phyloP scores from a whole-genome alignment of 2,797 vertebrate genomes.

The Labeo calbasu region DNA sequence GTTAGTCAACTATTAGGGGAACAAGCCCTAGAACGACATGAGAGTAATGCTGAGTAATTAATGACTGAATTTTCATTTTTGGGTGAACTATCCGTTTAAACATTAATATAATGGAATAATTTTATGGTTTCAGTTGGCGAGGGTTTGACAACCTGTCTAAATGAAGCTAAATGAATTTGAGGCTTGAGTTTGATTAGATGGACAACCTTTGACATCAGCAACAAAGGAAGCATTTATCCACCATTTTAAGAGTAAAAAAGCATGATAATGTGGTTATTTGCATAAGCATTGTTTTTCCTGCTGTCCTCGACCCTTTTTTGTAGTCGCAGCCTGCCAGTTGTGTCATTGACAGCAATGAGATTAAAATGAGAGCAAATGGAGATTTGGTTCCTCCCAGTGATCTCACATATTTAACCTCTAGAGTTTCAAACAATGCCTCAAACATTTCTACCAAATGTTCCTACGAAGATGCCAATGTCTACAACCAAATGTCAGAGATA shows the following conservation, averaged over 20 bases:
- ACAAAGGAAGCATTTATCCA: background rate
- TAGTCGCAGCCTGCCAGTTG: background rate
- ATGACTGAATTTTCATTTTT: too few species aligned
- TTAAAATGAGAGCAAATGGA: constrained; percentile 1
- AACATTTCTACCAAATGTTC: background rate
- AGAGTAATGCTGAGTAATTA: too few species aligned
- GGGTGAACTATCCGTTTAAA: too few species aligned
- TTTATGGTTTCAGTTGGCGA: background rate
- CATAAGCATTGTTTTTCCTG: background rate
- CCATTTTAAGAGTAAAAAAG: background rate
- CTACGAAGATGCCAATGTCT: background rate
- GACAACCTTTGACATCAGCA: background rate
- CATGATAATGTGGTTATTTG: background rate
- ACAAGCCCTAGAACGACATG: too few species aligned
- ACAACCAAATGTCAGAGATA: background rate
- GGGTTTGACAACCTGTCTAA: background rate
- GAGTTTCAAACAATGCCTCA: background rate
- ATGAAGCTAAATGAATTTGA: background rate
- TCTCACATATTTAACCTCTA: background rate
- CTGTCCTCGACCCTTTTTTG: background rate
- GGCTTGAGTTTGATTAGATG: background rate
- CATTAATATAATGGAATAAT: background rate
- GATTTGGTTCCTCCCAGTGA: background rate
- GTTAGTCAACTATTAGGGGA: too few species aligned
- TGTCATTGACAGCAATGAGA: background rate